Evolutionary conservation across 1,140 invertebrate species (phyloP), one percentile per base, ranked within the genome.

Genomic region (Drosophila rufa): DNA sequence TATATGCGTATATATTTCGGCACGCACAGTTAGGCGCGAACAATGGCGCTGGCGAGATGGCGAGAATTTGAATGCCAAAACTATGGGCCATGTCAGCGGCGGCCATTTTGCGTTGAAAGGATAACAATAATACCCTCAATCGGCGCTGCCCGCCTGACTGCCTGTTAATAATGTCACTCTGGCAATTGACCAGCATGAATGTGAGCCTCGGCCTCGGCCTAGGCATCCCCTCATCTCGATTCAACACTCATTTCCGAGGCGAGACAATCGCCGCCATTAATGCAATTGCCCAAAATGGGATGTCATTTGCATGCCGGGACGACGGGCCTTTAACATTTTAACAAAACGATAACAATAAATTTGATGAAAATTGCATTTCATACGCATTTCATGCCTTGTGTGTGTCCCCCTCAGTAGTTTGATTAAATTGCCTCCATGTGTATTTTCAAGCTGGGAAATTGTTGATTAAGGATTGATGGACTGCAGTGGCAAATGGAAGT

Each of bases 151-250:
- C 75, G 84, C 81, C 68, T 80, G 58, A 75, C 71, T 82, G 79
- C 40, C 61, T 74, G 71, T 80, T 80, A 77, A 83, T 87, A 87
- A 78, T 89, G 77, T 55, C 77, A 87, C 78, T 79, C 75, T 82
- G 85, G 85, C 85, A 90, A 90, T 90, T 89, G 85, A 89, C 85
- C 85, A 84, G 85, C 85, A 87, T 87, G 73, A 84, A 87, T 89
- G 57, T 71, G 53, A 25, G 77, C 80, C 80, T 66, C 65, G 56
- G 62, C 48, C 43, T 43, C 9, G 25, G 5, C 11, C 7, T 25
- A 9, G 33, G 14, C 48, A 22, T 9, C 17, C 11, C 51, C n/a
- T n/a, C 5, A 5, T 3, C n/a, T 40, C 1, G 33, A 43, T 36
- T 36, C 11, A n/a, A 55, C 50, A n/a, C 33, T 42, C 53, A 42